Base-by-base conservation (phyloP, 2,113 vertebrate species). In the Salvator merianae region DNA sequence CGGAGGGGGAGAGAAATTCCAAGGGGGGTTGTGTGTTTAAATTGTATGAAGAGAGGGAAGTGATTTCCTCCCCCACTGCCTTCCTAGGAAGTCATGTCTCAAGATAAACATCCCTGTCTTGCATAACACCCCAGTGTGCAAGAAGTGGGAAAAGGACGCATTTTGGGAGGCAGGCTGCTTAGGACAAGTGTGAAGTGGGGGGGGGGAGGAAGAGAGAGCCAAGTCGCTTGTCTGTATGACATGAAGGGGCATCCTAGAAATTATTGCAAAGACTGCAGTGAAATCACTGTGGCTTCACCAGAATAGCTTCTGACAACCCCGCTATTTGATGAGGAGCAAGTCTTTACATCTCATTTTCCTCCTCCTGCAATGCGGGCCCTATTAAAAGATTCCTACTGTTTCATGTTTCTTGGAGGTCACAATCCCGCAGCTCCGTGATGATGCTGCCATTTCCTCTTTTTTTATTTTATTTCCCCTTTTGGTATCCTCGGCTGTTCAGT, bases 281-380 rank as follows among this genome's bases (percentile, higher is more conserved):
- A 92, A 90, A 92, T 92, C 91, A 90, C 88, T 91, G 84, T 85
- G 83, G 89, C 80, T 91, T 90, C 93, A 84, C 78, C 69, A 74
- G 72, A 88, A 93, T 83, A 84, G 91, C 70, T 86, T 83, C 38
- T 71, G 77, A 76, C 63, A 83, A 71, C 87, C 86, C 74, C 85
- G 77, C 84, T 83, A 26, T 79, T 91, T 79, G 38, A 89, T 86
- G 18, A 79, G 78, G 80, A 87, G 73, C 78, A 65, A 66, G 66
- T 71, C 59, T 55, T 85, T 68, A 18, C 13, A 10, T 16, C 63
- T 14, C 10, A 65, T 0, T 87, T 82, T 7, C 12, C 76, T 75
- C 77, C 69, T 75, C 34, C 74, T 87, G 82, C 50, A 40, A 69
- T 83, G 69, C 8, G 36, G 84, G 28, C 72, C 7, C 72, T 81